These are phyloP conservation scores for Anoncus sp. DNA, from an alignment of 2,888 invertebrate species.

Conservation along the genomic window DNA sequence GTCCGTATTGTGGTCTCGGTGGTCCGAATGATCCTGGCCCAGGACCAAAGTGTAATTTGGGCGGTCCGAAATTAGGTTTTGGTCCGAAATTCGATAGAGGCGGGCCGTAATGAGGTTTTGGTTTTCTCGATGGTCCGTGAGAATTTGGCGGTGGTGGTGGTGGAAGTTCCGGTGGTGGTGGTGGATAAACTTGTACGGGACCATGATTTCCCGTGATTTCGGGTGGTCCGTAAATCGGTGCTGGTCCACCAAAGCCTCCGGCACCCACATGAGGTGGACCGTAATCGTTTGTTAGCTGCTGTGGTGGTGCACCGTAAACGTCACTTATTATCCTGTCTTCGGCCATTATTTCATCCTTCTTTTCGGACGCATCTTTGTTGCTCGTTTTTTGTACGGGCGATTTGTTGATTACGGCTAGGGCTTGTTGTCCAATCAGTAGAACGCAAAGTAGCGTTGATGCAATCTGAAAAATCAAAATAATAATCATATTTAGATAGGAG, in stretches of 20 bases:
- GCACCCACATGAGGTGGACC: constrained; percentile 75
- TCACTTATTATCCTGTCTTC: constrained; percentile 79
- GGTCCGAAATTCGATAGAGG: constrained; percentile 68
- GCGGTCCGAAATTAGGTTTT: constrained; percentile 71
- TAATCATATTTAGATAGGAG: constrained; percentile 27
- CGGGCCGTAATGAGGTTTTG: constrained; percentile 82
- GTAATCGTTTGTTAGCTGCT: constrained; percentile 76
- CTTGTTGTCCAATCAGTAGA: constrained; percentile 73
- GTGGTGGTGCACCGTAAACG: constrained; percentile 74
- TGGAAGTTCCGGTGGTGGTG: constrained; percentile 83
- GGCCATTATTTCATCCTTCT: constrained; percentile 70
- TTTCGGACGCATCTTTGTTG: constrained; percentile 67
- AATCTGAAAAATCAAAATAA: constrained; percentile 78
- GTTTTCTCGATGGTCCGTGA: constrained; percentile 74
- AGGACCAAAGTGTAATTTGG: constrained; percentile 73
- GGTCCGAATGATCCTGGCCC: constrained; percentile 63
- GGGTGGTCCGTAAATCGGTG: constrained; percentile 83
- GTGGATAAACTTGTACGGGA: constrained; percentile 82
- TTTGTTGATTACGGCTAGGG: constrained; percentile 78
- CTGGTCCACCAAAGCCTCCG: constrained; percentile 75
- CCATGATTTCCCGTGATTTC: constrained; percentile 80
- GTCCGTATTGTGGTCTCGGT: constrained; percentile 77
- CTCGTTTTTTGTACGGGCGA: constrained; percentile 61
- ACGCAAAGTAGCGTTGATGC: constrained; percentile 72
- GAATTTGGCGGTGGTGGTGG: constrained; percentile 64